phyloP scores from a whole-genome alignment of 2,797 vertebrate genomes.

The Phoxinus dragarum region DNA sequence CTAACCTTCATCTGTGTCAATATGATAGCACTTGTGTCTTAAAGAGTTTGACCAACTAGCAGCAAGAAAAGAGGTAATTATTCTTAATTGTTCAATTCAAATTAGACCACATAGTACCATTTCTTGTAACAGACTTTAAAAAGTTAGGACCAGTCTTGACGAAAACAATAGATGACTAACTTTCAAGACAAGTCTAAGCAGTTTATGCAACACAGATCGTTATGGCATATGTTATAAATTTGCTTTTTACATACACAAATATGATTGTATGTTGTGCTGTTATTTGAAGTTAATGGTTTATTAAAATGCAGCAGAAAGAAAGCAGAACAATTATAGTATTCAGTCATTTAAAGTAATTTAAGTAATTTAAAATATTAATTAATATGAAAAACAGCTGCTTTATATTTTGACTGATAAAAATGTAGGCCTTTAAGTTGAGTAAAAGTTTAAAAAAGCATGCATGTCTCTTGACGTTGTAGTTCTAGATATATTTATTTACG shows the following conservation, averaged over 20 bases:
- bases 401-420: background rate
- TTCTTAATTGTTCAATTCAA: background rate
- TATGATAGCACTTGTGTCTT: slow-evolving; percentile 33
- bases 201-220: background rate
- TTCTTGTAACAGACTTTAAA: background rate
- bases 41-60: background rate
- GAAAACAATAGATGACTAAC: background rate
- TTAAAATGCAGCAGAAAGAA: slow-evolving; percentile 2
- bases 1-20: slow-evolving; percentile 94
- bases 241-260: background rate
- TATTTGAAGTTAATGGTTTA: background rate
- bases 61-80: background rate
- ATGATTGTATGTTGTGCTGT: background rate
- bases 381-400: background rate
- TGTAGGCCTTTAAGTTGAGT: background rate
- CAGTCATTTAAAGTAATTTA: no score
- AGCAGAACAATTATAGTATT: background rate
- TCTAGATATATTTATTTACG: background rate
- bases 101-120: background rate
- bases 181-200: background rate
- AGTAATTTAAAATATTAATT: background rate
- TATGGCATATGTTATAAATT: background rate
- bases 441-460: background rate
- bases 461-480: background rate
- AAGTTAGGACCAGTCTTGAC: background rate